Evolutionary conservation across 1,140 invertebrate species (phyloP), one percentile per base, ranked within the genome.

Genomic region (Platorchestia sp.): DNA sequence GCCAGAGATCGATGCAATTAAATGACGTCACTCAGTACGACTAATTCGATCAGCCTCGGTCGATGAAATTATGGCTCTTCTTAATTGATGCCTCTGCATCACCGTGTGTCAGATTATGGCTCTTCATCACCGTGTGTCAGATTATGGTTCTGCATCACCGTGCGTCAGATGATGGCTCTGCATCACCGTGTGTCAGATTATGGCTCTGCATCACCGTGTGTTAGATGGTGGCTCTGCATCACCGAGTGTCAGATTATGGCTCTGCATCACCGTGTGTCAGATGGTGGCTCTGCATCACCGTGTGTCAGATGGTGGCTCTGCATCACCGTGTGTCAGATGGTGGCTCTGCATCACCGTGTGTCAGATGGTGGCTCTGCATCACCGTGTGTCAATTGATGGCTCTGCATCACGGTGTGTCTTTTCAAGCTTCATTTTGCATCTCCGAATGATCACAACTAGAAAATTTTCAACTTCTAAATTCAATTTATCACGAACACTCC

Each of bases 1-100:
- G 43, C 5, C 40, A 47, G 91, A 44, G 41, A 93, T 93, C 91
- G 45, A 93, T 93, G 44, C 91, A 47, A 93, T 93, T 93, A 93
- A 36, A 45, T 44, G 91, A 93, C 91, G 91, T 93, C 91, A 47
- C 91, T 93, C 91, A 47, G 44, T 14, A 10, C 36, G 40, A 14
- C 45, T 93, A 93, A 93, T 44, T 93, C 45, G 43, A 93, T 93
- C 91, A 93, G 45, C 3, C 10, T 6, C 43, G 91, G 91, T 45
- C 45, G 45, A 93, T 47, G 43, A 93, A 93, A 93, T 93, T 93
- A 93, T 90, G 87, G 19, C 5, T 3, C 36, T 14, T 41, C 41
- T 90, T 75, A 27, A 75, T 75, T 75, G 59, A 75, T 75, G 59
- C 14, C 59, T n/a, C 27, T 75, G 59, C 59, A 75, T 75, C 59